Conservation (phyloP, 2,888 invertebrate species). For the Thalpophila matura region DNA sequence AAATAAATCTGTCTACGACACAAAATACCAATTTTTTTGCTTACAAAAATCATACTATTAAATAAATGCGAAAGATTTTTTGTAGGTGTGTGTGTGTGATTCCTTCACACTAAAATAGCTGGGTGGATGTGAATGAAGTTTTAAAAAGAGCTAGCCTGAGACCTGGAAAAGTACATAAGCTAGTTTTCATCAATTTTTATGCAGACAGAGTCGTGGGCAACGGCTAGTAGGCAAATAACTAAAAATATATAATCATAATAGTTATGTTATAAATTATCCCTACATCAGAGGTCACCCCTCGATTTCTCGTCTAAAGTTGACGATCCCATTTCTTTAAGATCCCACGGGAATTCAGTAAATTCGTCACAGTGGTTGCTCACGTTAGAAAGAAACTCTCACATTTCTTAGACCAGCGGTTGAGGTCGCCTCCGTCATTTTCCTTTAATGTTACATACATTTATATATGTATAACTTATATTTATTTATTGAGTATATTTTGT, state of each 20-base stretch:
- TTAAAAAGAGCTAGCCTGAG: too few species aligned
- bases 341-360: conserved; percentile 49
- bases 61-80: too few species aligned
- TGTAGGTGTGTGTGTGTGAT: too few species aligned
- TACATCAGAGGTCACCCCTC: conserved; percentile 27
- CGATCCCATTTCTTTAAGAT: conserved; percentile 37
- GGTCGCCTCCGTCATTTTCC: conserved; percentile 44
- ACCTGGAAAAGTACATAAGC: too few species aligned
- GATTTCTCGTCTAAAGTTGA: conserved; percentile 34
- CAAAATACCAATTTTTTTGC: too few species aligned
- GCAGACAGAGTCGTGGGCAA: too few species aligned
- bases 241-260: conserved; percentile 32
- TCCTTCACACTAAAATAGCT: too few species aligned
- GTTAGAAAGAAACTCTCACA: conserved; percentile 41
- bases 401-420: conserved; percentile 32
- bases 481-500: conserved; percentile 44
- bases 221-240: too few species aligned
- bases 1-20: too few species aligned
- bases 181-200: too few species aligned
- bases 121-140: too few species aligned
- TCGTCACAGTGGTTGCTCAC: conserved; percentile 53
- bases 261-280: conserved; percentile 37
- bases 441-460: conserved; percentile 38
- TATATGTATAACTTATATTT: conserved; percentile 25
- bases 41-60: too few species aligned